Base-by-base conservation (phyloP, 2,797 vertebrate species). In the Tokudaia tokunoshimensis region DNA sequence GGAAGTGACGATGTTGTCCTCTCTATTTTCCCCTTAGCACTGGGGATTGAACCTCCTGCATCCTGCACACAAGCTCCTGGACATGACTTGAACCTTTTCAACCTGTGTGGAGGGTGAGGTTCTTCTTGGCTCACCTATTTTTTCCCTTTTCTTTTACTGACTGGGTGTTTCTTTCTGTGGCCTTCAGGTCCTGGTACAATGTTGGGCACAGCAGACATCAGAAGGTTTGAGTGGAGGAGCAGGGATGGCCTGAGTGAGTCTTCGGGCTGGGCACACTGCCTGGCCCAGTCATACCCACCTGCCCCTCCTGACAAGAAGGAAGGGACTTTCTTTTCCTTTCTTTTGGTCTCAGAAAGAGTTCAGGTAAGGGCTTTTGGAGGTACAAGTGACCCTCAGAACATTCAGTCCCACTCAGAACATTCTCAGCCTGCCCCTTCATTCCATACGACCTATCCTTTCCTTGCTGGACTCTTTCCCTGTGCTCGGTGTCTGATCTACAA, bases 401-500 rank as follows among this genome's bases (percentile, higher is more conserved):
- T 41, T 41, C 41, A 41, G 41, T 29, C 19, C 50, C 63, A 52
- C 17, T 55, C 13, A 67, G 50, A 47, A 83, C 34, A 80, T 52
- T 47, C 20, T 63, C 19, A 44, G 72, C 29, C 55, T 63, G 24
- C 41, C 34, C 14, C 41, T 95, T 67, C 75, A 14, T 78, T 93
- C 70, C 50, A 13, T 12, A 6, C 19, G 10, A 19, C 34, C 57
- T 55, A 3, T 37, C 57, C 12, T 29, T 44, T 44, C 82, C 67
- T 52, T 67, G 74, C 31, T 29, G 50, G 83, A 72, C 34, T 79
- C n/a, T 52, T 93, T 89, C 31, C 72, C 65, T 88, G 83, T 29
- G 82, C 37, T 81, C 41, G 17, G 15, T 86, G 82, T 94, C 78
- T 96, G 74, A 94, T 92, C 74, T 92, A n/a, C n/a, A 84, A 3